Evolutionary conservation across 2,797 vertebrate genomes (phyloP), one percentile per base, ranked within the genome.

Genomic region (Cygnus olor): DNA sequence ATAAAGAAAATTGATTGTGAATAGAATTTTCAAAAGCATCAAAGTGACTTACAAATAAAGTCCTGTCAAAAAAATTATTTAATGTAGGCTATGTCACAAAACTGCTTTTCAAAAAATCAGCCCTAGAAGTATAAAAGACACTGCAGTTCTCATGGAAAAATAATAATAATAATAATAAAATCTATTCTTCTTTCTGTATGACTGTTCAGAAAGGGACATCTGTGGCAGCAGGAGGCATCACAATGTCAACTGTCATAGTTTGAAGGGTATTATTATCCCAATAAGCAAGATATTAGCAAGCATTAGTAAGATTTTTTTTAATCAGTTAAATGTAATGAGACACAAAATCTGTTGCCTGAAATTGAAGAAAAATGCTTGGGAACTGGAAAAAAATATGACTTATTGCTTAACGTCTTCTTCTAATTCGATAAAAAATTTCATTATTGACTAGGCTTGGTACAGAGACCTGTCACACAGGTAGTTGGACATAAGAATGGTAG

Each of bases 181-280:
- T 22, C 73, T 89, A 36, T 89, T 95, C 42, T 95, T 93, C 47
- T 87, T 53, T 68, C 57, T 93, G 36, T 73, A 32, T 2, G 2
- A 78, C 69, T 82, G 40, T 71, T 86, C 65, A 70, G 44, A 89
- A 90, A 90, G 57, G 61, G 78, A 82, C 47, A 82, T 53, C n/a
- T 74, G 57, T 17, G 22, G 78, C 60, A 93, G 81, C 32, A 0
- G 36, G 28, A 96, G 64, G 28, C 84, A 93, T 63, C 92, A 89
- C 24, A 71, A 34, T 57, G 68, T 81, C 86, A 96, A 58, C 76
- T 77, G 65, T 70, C 74, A 86, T 2, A 74, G 69, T 68, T 53
- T 45, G n/a, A 90, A 90, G 79, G 84, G 68, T 90, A 53, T 74
- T 90, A 96, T 94, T 92, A 90, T 94, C 27, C 32, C 40, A 87